A percentile compares a stretch with the other conserved stretches of the same genome.
phyloP scores from a whole-genome alignment of 1,140 invertebrate genomes.

The Psix sp. region DNA sequence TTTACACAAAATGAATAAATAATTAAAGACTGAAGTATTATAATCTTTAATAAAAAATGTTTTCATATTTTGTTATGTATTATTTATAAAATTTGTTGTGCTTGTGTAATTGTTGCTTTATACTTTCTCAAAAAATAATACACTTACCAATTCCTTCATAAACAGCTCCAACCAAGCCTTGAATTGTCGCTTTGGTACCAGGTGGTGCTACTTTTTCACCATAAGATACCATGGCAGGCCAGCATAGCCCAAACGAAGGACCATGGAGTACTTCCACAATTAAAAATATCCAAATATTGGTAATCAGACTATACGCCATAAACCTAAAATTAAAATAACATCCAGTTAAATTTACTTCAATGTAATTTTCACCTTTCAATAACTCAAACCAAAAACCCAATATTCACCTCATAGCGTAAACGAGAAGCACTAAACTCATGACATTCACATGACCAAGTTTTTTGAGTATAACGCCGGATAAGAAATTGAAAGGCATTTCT shows the following conservation, averaged over 20 bases:
- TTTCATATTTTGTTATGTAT: no score
- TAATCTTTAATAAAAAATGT: slow-evolving; percentile 1
- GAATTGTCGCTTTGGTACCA: slow-evolving; percentile 90
- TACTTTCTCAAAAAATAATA: no score
- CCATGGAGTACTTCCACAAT: slow-evolving; percentile 92
- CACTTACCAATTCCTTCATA: slow-evolving; percentile 88
- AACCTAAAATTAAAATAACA: slow-evolving; percentile 79
- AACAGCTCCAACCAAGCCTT: slow-evolving; percentile 89
- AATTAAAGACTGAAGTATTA: no score
- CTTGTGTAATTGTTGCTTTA: no score
- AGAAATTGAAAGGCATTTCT: slow-evolving; percentile 93
- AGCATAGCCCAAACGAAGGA: slow-evolving; percentile 91
- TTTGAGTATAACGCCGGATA: slow-evolving; percentile 87
- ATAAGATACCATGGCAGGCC: slow-evolving; percentile 92
- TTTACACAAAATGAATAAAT: no score
- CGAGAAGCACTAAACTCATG: slow-evolving; percentile 88
- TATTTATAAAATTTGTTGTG: no score
- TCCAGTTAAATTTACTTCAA: neutral
- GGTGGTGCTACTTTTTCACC: slow-evolving; percentile 90
- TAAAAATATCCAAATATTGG: slow-evolving; percentile 88
- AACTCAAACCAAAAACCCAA: no score
- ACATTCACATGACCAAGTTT: slow-evolving; percentile 89
- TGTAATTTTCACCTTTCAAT: no score
- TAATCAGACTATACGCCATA: slow-evolving; percentile 87
- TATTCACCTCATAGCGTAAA: slow-evolving; percentile 70